Evolutionary conservation across 2,888 invertebrate species (phyloP), one percentile per base, ranked within the genome.

Genomic region (Drosophila kuntzei): DNA sequence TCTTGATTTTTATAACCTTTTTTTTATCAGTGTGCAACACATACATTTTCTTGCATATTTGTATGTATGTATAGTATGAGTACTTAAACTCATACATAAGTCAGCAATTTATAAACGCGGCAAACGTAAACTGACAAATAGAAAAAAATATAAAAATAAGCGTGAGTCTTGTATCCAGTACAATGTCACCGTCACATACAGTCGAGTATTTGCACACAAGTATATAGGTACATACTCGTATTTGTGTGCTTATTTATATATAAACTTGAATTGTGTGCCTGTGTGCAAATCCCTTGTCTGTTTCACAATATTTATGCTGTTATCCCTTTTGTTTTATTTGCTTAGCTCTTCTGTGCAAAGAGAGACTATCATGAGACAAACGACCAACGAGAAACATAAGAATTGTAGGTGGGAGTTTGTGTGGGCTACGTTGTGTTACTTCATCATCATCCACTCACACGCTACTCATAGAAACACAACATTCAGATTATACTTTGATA

Each of bases 301-400:
- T 77, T 70, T 71, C 77, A 87, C 71, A 79, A 86, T 88, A 86
- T 89, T 84, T 87, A 87, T 79, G 62, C 59, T 79, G 83, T 87
- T 84, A 84, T 84, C 83, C 83, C 77, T 84, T 86, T 86, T 86
- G 87, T 87, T 89, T 89, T 89, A 86, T 86, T 86, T 86, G 89
- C 89, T 89, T 87, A 86, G 87, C 87, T 87, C 89, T 87, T 79
- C 87, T 86, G 81, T 84, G 87, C 73, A 87, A 84, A 85, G 84
- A 83, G 67, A 63, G 80, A 88, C 88, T 80, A 80, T 76, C 84
- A 70, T 64, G 76, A 80, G 82, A 80, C 73, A 67, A 75, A 51
- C 65, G 59, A 36, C 65, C 49, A 34, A 43, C 43, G 39, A 41
- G 29, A 29, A 63, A 63, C 76, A 59, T 22, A 63, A 63, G 73